Evolutionary conservation across 2,888 invertebrate genomes (phyloP).

Genomic region (Cephus runcator): DNA sequence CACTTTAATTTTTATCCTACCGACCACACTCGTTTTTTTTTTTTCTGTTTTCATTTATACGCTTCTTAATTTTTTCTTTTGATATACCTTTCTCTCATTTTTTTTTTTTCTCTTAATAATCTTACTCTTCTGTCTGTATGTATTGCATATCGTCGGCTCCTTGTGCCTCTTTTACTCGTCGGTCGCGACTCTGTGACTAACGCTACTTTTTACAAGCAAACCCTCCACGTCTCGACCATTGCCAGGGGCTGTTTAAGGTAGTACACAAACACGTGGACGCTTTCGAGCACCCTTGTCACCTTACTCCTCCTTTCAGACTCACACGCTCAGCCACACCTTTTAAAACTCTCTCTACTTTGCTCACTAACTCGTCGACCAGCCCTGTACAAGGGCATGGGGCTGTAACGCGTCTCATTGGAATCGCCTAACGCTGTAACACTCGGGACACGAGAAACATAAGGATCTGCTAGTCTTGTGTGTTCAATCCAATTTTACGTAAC

Average conservation of each 20-base stretch:
- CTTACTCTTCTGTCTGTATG: background rate
- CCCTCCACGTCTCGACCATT: background rate
- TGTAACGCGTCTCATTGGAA: no score
- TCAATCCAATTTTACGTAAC: no score
- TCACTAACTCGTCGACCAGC: constrained; percentile 22
- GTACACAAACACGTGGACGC: background rate
- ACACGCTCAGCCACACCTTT: constrained; percentile 19
- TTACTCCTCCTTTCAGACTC: constrained; percentile 22
- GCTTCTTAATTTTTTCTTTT: background rate
- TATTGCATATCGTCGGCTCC: background rate
- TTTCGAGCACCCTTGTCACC: constrained; percentile 1
- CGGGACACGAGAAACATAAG: no score
- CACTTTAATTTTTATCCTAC: constrained; percentile 35
- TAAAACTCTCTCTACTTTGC: constrained; percentile 1
- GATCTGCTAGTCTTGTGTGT: no score
- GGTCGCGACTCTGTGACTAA: background rate
- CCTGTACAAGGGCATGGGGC: background rate
- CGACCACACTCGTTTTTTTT: constrained; percentile 20
- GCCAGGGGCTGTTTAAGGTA: background rate
- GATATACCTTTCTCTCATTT: background rate
- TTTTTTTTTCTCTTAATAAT: background rate
- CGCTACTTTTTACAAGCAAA: background rate
- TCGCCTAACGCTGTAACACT: no score
- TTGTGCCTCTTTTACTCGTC: constrained; percentile 2
- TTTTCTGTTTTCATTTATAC: constrained; percentile 18